Base-by-base conservation (phyloP, 2,888 invertebrate species). In the Corbicula japonica region DNA sequence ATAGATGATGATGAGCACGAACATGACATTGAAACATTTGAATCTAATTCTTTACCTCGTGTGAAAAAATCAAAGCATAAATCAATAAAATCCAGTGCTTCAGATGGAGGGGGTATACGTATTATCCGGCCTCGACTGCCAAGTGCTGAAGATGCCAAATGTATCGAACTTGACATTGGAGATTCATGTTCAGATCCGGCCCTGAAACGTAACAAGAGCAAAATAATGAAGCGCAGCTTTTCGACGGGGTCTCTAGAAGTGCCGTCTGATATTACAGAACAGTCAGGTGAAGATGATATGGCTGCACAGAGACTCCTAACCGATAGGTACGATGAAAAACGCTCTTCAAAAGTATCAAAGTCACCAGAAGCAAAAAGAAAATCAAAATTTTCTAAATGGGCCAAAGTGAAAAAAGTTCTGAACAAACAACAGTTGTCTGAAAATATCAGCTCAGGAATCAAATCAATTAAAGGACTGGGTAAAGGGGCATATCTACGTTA, bases 321-420 rank as follows among this genome's bases (percentile, higher is more conserved):
- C 38, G 76, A 84, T 61, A 78, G 81, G 50, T 85, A 81, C 60
- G 71, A 74, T 28, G 76, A 75, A 63, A 76, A 65, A 80, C 74
- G 63, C 80, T 83, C 68, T 81, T 77, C 60, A 81, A 87, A 83
- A 76, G 80, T 77, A 63, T 82, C 76, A 78, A 88, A 89, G 79
- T 87, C 89, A 38, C 84, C 86, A 10, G 75, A 84, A 35, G 69
- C 84, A 10, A 91, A 91, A 78, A 81, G 87, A 60, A 90, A 90
- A 75, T 84, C 88, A 46, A 90, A 89, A 83, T 95, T 96, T 61
- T 97, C 97, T 0, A 97, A 97, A 91, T 97, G 97, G 97, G 97
- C 97, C 0, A 96, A 96, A 94, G 97, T 97, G 12, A 97, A 97
- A 93, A 97, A 97, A 56, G 97, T 97, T 18, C 96, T 97, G 89